Percentiles rank a stretch among this genome's conserved stretches.
Conservation (phyloP, 1,140 invertebrate genomes). For the Aphidius gifuensis region DNA sequence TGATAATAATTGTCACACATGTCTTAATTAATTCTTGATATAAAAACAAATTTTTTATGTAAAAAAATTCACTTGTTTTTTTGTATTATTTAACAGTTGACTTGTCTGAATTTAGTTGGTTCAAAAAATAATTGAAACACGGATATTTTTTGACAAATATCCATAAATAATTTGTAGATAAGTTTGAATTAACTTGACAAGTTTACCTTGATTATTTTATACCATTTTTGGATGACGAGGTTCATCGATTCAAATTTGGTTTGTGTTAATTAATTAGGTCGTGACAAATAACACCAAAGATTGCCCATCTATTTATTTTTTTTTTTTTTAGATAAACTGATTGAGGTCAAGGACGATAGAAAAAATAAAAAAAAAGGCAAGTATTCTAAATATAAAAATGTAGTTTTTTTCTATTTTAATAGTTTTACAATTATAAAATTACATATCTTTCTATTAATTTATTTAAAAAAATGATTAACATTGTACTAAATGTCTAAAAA, state of each 20-base stretch:
- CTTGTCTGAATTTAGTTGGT: too few species aligned
- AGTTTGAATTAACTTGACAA: too few species aligned
- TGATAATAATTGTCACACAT: too few species aligned
- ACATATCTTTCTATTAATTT: too few species aligned
- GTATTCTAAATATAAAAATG: too few species aligned
- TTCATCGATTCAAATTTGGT: slow-evolving; percentile 15
- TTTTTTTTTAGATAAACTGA: slow-evolving; percentile 3
- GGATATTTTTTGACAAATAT: not conserved
- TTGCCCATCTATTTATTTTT: not conserved
- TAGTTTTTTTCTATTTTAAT: too few species aligned
- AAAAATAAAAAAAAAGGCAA: not conserved
- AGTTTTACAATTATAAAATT: too few species aligned
- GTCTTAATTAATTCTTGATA: too few species aligned
- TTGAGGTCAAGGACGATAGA: slow-evolving; percentile 20
- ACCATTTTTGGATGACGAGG: slow-evolving; percentile 10
- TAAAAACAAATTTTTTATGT: not conserved
- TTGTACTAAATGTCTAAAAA: too few species aligned
- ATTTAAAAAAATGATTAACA: too few species aligned
- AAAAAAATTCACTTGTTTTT: not conserved
- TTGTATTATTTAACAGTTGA: too few species aligned
- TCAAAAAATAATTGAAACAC: slow-evolving; percentile 3
- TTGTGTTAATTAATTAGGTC: slow-evolving; percentile 4
- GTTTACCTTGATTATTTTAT: slow-evolving; percentile 15
- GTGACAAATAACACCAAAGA: not conserved
- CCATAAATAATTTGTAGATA: not conserved